Base-by-base conservation (phyloP, 2,888 invertebrate genomes). In the Sepiola atlantica region DNA sequence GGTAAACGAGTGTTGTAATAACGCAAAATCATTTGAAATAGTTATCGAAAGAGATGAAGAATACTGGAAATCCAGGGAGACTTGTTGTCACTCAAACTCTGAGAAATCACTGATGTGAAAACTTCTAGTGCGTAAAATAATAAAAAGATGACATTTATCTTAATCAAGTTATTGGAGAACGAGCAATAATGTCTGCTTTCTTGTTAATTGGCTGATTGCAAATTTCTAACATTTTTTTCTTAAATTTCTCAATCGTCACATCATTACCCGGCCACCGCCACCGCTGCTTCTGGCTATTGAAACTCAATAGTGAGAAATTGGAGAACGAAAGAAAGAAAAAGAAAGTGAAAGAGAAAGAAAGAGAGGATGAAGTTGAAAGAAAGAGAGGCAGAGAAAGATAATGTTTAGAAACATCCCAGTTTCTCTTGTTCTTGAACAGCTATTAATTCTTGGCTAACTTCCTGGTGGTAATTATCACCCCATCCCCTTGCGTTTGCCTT, bases 201-300 rank as follows among this genome's bases (percentile, higher is more conserved):
- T 77, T n/a, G 77, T n/a, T 32, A 77, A 77, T 77, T 77, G n/a
- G 77, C 77, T 77, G 77, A 77, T 77, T 77, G 77, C n/a, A 77
- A 77, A 32, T 77, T 77, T n/a, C 77, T 14, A 32, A 14, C n/a
- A 32, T n/a, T 77, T 18, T n/a, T 32, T n/a, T n/a, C n/a, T 77
- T 77, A 20, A 14, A 8, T 18, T 61, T 61, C 61, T 32, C 77
- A 77, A 32, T 77, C 77, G n/a, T 14, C n/a, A 77, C n/a, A 14
- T 77, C 77, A 77, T 77, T 77, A 77, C 16, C n/a, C n/a, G 16
- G n/a, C 14, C n/a, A 16, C 77, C n/a, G 61, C 61, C 8, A 18
- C n/a, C n/a, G 77, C n/a, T 77, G 18, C n/a, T n/a, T 14, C n/a
- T 61, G 61, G 6, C 14, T 77, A 77, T 14, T 6, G n/a, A 16